These are phyloP conservation scores for Labroides dimidiatus DNA, from an alignment of 2,797 vertebrate genomes.

Conservation along the genomic window DNA sequence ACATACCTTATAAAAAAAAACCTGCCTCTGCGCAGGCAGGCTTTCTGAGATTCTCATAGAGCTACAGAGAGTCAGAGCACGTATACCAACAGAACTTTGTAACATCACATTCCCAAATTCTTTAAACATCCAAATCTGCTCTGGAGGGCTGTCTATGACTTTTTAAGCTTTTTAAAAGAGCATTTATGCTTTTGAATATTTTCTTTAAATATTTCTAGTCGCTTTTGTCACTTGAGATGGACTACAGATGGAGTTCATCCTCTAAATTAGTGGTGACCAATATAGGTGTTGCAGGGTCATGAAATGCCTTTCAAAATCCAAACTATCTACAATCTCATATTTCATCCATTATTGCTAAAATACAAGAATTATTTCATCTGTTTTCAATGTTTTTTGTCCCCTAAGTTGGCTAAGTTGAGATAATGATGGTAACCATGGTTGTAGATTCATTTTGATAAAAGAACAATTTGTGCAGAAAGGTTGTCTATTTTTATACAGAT, in stretches of 20 bases:
- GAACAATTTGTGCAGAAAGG: too few relatives aligned
- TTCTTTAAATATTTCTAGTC: not conserved
- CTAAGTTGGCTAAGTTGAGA: too few relatives aligned
- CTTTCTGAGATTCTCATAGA: not conserved
- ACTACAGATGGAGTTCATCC: not conserved
- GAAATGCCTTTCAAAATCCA: too few relatives aligned
- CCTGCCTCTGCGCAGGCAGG: not conserved
- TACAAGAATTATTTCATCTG: too few relatives aligned
- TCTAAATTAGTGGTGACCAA: too few relatives aligned
- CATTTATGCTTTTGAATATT: not conserved
- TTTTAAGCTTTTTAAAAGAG: not conserved
- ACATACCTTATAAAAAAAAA: slow-evolving; percentile 6
- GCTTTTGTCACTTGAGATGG: not conserved
- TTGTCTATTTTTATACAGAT: too few relatives aligned
- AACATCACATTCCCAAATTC: not conserved
- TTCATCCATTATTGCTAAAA: too few relatives aligned
- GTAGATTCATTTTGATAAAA: too few relatives aligned
- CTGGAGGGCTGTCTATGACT: not conserved
- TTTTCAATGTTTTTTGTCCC: too few relatives aligned
- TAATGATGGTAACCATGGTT: too few relatives aligned
- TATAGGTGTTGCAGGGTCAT: too few relatives aligned
- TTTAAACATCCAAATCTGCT: not conserved
- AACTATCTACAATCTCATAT: too few relatives aligned
- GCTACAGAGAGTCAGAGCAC: not conserved
- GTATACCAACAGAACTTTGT: not conserved